Conservation (phyloP, 2,888 invertebrate genomes). For the Blastobasis lacticolella region DNA sequence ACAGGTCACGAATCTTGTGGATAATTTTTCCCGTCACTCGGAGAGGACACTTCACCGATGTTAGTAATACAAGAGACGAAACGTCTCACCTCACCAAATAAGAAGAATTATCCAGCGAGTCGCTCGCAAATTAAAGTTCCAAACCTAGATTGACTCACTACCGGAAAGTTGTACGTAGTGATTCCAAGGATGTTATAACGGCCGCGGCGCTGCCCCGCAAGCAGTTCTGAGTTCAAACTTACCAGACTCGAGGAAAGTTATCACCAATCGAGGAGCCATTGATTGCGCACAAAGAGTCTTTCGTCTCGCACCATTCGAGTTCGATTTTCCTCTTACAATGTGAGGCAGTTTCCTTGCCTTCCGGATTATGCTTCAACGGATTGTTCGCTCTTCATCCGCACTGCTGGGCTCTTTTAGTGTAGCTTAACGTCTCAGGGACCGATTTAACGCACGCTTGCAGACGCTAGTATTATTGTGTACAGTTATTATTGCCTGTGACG, state of each 20-base stretch:
- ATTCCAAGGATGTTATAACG: slow-evolving; percentile 18
- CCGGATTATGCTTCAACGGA: slow-evolving; percentile 51
- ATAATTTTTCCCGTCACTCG: too few relatives aligned
- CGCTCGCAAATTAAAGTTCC: too few relatives aligned
- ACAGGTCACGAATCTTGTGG: too few relatives aligned
- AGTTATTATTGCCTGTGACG: too few relatives aligned
- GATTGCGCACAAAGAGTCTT: slow-evolving; percentile 66
- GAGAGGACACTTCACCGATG: too few relatives aligned
- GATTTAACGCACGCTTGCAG: too few relatives aligned
- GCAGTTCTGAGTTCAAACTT: slow-evolving; percentile 49
- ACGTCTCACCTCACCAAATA: too few relatives aligned
- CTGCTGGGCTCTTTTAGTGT: slow-evolving; percentile 31
- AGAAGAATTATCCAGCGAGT: too few relatives aligned
- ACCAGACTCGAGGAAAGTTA: slow-evolving; percentile 41
- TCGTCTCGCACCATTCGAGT: slow-evolving; percentile 61
- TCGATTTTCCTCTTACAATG: slow-evolving; percentile 66
- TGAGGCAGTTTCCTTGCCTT: slow-evolving; percentile 62
- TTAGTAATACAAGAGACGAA: too few relatives aligned
- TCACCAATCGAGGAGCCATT: slow-evolving; percentile 65
- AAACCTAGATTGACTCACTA: background rate
- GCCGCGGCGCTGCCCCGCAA: slow-evolving; percentile 28
- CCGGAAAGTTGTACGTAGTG: background rate
- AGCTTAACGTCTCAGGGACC: slow-evolving; percentile 18
- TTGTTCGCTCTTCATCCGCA: slow-evolving; percentile 39
- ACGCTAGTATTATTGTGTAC: too few relatives aligned